Evolutionary conservation across 2,888 invertebrate genomes (phyloP), one percentile per base, ranked within the genome.

Genomic region (Monopis laevigella): DNA sequence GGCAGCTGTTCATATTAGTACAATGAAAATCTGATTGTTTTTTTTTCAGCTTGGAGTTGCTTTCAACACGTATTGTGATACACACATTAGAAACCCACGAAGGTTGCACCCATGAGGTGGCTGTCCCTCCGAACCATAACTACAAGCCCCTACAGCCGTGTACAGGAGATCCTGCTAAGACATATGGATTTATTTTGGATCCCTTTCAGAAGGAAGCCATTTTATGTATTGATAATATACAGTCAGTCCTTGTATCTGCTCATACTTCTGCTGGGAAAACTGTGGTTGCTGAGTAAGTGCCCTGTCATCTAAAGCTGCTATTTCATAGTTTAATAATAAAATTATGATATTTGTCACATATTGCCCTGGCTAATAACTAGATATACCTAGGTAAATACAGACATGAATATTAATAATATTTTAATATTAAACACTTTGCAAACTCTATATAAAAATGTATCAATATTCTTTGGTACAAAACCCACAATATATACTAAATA

Each of bases 191-290:
- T 59, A 89, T 92, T 42, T 80, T 99, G 44, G 99, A 99, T 86
- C 92, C 98, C 0, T 99, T 99, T 71, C 99, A 99, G 65, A 95
- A 93, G 56, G 96, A 98, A 70, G 97, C 98, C 1, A 92, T 98
- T 48, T 71, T 92, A 39, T 99, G 99, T 64, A 90, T 99, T 53
- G 98, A 99, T 62, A 99, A 99, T 68, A 89, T 94, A 59, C 98
- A 99, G 62, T 98, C 98, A 7, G 99, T 99, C 3, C 82, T 99
- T 30, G 98, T 99, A 1, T 98, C 99, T 2, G 99, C 99, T 5
- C 99, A 99, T 63, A 99, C 99, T 1, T 99, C 98, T 2, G 98
- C 99, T 34, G 99, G 99, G 40, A 99, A 99, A 86, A 99, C 99
- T 42, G 98, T 98, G 2, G 98, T 98, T 5, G 99, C 98, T 3